Percentiles rank a stretch among this genome's conserved stretches.
These are phyloP conservation scores for Amblyteles armatorius DNA, from an alignment of 2,888 invertebrate species.

Conservation along the genomic window DNA sequence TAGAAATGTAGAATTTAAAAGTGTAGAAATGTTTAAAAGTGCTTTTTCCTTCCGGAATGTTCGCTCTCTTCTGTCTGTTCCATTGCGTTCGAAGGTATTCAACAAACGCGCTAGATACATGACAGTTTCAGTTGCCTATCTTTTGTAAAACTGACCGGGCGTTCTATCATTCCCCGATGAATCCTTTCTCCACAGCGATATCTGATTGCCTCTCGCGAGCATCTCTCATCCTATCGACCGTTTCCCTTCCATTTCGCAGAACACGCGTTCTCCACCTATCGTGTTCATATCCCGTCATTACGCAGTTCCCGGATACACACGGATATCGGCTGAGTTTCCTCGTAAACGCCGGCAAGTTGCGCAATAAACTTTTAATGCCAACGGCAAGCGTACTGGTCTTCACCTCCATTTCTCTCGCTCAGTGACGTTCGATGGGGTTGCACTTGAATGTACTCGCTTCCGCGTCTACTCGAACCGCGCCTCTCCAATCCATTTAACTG, in stretches of 20 bases:
- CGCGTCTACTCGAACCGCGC: slow-evolving; percentile 19
- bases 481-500: slow-evolving; percentile 38
- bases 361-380: slow-evolving; percentile 62
- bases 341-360: slow-evolving; percentile 56
- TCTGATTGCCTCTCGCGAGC: not conserved
- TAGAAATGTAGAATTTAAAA: no score
- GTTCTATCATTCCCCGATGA: not conserved
- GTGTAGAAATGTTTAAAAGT: no score
- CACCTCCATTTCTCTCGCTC: slow-evolving; percentile 12
- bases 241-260: not conserved
- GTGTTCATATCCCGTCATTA: slow-evolving; percentile 50
- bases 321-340: slow-evolving; percentile 57
- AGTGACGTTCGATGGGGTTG: not conserved
- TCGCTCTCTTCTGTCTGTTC: slow-evolving; percentile 16
- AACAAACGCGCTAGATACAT: no score
- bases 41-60: slow-evolving; percentile 18
- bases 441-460: slow-evolving; percentile 26
- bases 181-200: not conserved
- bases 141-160: no score
- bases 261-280: slow-evolving; percentile 23
- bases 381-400: slow-evolving; percentile 24
- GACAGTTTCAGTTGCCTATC: no score
- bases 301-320: slow-evolving; percentile 53
- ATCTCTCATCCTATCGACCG: not conserved
- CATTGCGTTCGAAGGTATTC: not conserved